Percentiles rank a stretch among this genome's conserved stretches.
These are phyloP conservation scores for Carettochelys insculpta DNA, from an alignment of 2,113 vertebrate species.

Conservation along the genomic window DNA sequence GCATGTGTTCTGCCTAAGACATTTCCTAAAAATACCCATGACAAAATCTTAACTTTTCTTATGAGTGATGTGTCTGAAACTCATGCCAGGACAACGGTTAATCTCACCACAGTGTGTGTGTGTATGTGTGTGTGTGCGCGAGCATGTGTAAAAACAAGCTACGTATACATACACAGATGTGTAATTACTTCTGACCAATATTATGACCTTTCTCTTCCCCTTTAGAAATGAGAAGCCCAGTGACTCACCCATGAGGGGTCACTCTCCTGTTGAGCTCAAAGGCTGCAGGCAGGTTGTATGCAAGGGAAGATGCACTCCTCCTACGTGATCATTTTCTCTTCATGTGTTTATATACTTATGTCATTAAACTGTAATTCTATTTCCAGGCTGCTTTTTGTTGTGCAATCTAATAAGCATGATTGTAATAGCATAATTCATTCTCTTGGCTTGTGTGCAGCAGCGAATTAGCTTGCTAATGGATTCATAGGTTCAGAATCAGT, in stretches of 20 bases:
- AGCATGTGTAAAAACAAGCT: background rate
- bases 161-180: background rate
- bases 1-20: background rate
- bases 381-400: background rate
- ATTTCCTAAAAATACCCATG: background rate
- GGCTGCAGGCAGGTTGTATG: background rate
- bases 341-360: fast-evolving
- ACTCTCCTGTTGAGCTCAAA: fast-evolving
- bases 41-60: background rate
- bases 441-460: fast-evolving
- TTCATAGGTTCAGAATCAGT: background rate
- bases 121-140: no score
- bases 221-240: background rate
- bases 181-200: background rate
- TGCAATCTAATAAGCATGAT: fast-evolving
- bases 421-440: fast-evolving
- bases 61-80: background rate
- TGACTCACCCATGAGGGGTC: background rate
- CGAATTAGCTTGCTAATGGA: background rate
- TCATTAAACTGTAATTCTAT: background rate
- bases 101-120: background rate
- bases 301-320: fast-evolving
- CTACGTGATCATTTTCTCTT: background rate
- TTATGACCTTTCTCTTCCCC: fast-evolving
- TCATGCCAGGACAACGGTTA: background rate